A percentile compares a stretch with the other conserved stretches of the same genome.
These are phyloP conservation scores for Plecturocebus donacophilus DNA, from an alignment of 2,113 vertebrate genomes.

Conservation along the genomic window DNA sequence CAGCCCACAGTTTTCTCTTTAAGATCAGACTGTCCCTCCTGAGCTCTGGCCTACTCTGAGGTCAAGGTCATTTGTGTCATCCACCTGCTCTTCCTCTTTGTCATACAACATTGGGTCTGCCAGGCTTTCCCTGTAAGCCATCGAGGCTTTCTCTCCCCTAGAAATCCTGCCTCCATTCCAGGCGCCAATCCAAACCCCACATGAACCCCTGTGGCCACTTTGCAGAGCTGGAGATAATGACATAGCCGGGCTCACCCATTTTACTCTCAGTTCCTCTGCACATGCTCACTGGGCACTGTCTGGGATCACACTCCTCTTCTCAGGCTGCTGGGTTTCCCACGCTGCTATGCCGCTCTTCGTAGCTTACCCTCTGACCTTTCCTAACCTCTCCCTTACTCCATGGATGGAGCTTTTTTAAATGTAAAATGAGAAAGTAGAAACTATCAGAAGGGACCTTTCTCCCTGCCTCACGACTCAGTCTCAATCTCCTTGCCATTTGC, in stretches of 20 bases:
- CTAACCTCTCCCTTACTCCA: not conserved
- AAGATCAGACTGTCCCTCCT: not conserved
- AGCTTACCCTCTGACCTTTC: not conserved
- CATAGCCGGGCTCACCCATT: rapidly evolving
- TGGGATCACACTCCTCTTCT: too few species aligned
- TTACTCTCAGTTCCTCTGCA: not conserved
- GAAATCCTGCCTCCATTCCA: not conserved
- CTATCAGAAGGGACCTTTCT: not conserved
- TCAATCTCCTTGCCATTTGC: not conserved
- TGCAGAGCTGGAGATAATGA: not conserved
- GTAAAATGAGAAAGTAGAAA: not conserved
- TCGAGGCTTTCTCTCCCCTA: not conserved
- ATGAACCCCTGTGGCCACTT: rapidly evolving
- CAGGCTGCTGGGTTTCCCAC: not conserved
- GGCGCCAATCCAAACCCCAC: too few species aligned
- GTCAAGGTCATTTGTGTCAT: not conserved
- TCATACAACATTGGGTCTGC: rapidly evolving
- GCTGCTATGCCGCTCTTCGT: not conserved
- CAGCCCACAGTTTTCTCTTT: too few species aligned
- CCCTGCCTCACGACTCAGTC: not conserved
- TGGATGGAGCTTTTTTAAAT: not conserved
- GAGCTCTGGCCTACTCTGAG: not conserved
- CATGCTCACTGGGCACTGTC: rapidly evolving
- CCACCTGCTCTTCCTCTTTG: not conserved
- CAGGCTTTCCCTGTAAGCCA: not conserved